Base-by-base conservation (phyloP, 2,797 vertebrate genomes). In the Darevskia nairensis region DNA sequence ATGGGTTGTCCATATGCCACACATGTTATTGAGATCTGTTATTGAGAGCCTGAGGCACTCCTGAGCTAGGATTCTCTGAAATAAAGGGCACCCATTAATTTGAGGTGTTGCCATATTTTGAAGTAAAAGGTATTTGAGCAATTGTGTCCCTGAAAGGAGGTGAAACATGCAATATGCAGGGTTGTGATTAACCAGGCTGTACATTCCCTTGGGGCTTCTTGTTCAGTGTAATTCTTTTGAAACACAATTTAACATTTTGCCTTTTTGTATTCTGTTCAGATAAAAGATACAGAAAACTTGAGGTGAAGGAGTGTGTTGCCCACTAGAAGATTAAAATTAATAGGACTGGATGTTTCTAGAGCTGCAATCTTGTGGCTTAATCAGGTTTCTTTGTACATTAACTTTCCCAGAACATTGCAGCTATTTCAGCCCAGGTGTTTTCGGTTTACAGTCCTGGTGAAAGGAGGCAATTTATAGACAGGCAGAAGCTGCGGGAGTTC, bases 401-500 rank as follows among this genome's bases (percentile, higher is more conserved):
- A 35, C 6, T 76, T 91, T 66, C 35, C n/a, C 74, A 82, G 82
- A 84, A 82, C n/a, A 41, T 55, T 1, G 4, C 35, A 61, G 29
- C 90, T 88, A 25, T 89, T 92, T 92, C 32, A 39, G 74, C 71
- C 23, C 59, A 32, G 25, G 91, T 32, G 86, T 77, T 71, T 92
- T 66, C 66, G n/a, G 4, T 83, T 35, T 78, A n/a, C 61, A 50
- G 50, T 21, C 8, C 1, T 55, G 23, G 64, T 4, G 35, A 50
- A 68, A 78, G 19, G 35, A 39, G 41, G 27, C 35, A n/a, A 32
- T 75, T 39, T 71, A 59, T 66, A 46, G 2, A 44, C 25, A 23
- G 71, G 21, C 32, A 64, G 29, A 6, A 15, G 50, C 50, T 55
- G 50, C 13, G 21, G 23, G 6, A n/a, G 35, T 25, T 39, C n/a